Percentiles rank a stretch among this genome's conserved stretches.
phyloP scores from a whole-genome alignment of 2,888 invertebrate genomes.

The Drosophila phalerata region DNA sequence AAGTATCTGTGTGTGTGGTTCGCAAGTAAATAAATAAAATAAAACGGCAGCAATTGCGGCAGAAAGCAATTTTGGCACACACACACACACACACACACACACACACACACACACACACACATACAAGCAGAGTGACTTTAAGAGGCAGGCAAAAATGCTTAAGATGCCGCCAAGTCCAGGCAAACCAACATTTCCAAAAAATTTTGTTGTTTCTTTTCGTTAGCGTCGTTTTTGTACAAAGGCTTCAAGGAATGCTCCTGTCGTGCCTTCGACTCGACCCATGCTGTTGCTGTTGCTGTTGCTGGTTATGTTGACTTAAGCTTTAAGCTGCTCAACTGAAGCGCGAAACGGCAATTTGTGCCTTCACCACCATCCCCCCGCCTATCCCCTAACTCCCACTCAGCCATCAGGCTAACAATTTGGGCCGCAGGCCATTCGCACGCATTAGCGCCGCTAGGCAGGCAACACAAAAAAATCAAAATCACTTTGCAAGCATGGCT shows the following conservation, averaged over 20 bases:
- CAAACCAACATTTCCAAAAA: slow-evolving; percentile 21
- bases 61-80: slow-evolving; percentile 55
- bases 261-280: slow-evolving; percentile 15
- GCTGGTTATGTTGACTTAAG: slow-evolving; percentile 71
- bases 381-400: neutral
- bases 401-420: neutral
- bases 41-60: slow-evolving; percentile 72
- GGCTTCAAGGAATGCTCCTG: slow-evolving; percentile 64
- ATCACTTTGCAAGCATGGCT: slow-evolving; percentile 28
- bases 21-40: slow-evolving; percentile 76
- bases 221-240: slow-evolving; percentile 39
- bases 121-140: slow-evolving; percentile 53
- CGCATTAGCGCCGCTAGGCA: slow-evolving; percentile 64
- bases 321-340: slow-evolving; percentile 80
- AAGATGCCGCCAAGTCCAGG: slow-evolving; percentile 62
- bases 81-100: slow-evolving; percentile 5
- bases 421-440: slow-evolving; percentile 36
- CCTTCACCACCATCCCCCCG: slow-evolving; percentile 13
- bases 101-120: neutral
- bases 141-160: slow-evolving; percentile 66
- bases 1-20: slow-evolving; percentile 36
- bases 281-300: slow-evolving; percentile 40
- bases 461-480: slow-evolving; percentile 47
- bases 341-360: slow-evolving; percentile 78
- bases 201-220: slow-evolving; percentile 39